phyloP scores from a whole-genome alignment of 1,140 invertebrate species.

The Drosophila varians region DNA sequence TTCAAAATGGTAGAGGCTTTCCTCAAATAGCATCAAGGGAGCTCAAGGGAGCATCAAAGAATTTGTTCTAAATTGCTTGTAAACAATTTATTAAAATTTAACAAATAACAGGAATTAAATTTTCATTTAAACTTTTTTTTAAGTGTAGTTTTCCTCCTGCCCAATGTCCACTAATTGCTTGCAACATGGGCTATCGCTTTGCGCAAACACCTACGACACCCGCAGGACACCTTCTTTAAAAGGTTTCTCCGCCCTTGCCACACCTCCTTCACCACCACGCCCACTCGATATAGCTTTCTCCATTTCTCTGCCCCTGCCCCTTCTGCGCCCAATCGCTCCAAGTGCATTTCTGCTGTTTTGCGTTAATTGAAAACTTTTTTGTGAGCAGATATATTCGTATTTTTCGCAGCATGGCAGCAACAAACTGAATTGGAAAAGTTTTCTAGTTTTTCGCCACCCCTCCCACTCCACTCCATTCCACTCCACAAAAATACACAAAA shows the following conservation, averaged over 20 bases:
- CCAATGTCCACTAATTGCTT: slow-evolving; percentile 69
- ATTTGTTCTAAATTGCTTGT: neutral
- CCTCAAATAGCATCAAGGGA: neutral
- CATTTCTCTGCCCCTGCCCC: neutral
- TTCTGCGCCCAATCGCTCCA: neutral
- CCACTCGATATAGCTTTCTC: slow-evolving; percentile 4
- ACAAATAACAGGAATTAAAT: neutral
- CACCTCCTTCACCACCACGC: neutral
- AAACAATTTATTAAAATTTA: neutral
- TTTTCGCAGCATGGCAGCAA: slow-evolving; percentile 53
- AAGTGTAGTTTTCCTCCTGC: slow-evolving; percentile 7
- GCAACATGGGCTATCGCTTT: slow-evolving; percentile 60
- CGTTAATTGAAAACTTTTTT: slow-evolving; percentile 78
- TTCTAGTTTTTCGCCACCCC: slow-evolving; percentile 37
- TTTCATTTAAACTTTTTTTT: neutral
- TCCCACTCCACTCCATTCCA: neutral
- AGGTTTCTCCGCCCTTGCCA: slow-evolving; percentile 59
- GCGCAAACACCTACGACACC: slow-evolving; percentile 56
- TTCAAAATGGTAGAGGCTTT: neutral
- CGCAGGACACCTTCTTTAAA: slow-evolving; percentile 57
- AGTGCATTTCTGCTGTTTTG: slow-evolving; percentile 73
- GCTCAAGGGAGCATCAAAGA: neutral
- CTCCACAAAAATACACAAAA: slow-evolving; percentile 1
- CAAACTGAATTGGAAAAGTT: slow-evolving; percentile 77
- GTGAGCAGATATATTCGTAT: slow-evolving; percentile 66